Evolutionary conservation across 2,888 invertebrate species (phyloP).

Genomic region (Aleiodes leptofemur): DNA sequence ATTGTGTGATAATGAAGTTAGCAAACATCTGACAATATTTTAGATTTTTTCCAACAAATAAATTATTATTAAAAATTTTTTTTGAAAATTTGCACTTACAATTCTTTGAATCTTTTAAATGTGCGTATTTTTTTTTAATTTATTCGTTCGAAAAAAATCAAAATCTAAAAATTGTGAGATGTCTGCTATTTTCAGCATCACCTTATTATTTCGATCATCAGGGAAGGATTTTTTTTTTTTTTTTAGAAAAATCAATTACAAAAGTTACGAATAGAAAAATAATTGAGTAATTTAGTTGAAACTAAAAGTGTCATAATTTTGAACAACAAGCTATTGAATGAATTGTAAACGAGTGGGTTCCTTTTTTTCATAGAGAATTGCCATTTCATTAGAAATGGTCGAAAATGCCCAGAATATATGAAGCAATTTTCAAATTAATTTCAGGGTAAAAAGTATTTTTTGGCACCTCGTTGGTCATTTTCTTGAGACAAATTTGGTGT

Average conservation of each 20-base stretch:
- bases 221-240: conserved; percentile 15
- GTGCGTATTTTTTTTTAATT: no score
- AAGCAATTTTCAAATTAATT: not conserved
- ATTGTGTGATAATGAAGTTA: no score
- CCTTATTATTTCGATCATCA: conserved; percentile 5
- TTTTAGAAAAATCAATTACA: conserved; percentile 22
- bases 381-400: conserved; percentile 38
- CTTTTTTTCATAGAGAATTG: conserved; percentile 32
- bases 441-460: conserved; percentile 44
- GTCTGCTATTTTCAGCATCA: no score
- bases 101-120: no score
- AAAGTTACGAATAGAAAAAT: conserved; percentile 29
- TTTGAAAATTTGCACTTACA: no score
- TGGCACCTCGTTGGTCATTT: conserved; percentile 57
- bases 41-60: no score
- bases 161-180: no score
- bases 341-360: conserved; percentile 44
- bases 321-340: conserved; percentile 31
- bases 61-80: no score
- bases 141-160: no score
- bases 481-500: conserved; percentile 46
- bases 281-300: conserved; percentile 32
- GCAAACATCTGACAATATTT: no score
- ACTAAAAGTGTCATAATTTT: conserved; percentile 54
- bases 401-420: conserved; percentile 25